Percentiles rank a stretch among this genome's conserved stretches.
These are phyloP conservation scores for Drosophila prostipennis DNA, from an alignment of 2,888 invertebrate genomes.

Conservation along the genomic window DNA sequence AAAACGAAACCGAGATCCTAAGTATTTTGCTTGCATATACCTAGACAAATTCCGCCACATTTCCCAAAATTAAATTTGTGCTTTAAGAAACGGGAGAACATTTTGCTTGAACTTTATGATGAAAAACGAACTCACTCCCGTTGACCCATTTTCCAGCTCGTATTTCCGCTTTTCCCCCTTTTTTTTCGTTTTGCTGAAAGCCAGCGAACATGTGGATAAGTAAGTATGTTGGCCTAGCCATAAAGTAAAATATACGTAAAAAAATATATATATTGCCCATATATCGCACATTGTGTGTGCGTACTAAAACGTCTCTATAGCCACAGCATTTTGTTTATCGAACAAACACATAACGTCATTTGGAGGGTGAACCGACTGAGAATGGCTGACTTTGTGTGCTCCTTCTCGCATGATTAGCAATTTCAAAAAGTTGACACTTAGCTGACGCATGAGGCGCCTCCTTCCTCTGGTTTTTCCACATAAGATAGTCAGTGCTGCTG, in stretches of 20 bases:
- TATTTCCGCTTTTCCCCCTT: constrained; percentile 13
- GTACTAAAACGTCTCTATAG: constrained; percentile 40
- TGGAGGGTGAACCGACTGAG: constrained; percentile 9
- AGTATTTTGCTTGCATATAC: not conserved
- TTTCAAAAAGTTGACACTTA: constrained; percentile 70
- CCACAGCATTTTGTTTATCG: constrained; percentile 58
- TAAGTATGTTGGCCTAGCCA: constrained; percentile 23
- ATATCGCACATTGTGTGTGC: constrained; percentile 9
- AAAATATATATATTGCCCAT: constrained; percentile 46
- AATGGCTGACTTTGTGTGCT: constrained; percentile 26
- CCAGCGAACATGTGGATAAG: constrained; percentile 14
- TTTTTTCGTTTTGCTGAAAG: not conserved
- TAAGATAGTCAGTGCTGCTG: constrained; percentile 8
- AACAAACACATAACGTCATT: constrained; percentile 58
- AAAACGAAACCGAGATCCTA: not conserved
- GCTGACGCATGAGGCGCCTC: constrained; percentile 65
- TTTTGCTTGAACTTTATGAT: constrained; percentile 16
- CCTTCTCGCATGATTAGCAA: constrained; percentile 64
- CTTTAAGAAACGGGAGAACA: constrained; percentile 1
- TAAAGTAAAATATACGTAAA: constrained; percentile 44
- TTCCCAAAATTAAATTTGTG: not conserved
- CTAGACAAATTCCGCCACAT: constrained; percentile 1
- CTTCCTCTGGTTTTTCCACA: not conserved
- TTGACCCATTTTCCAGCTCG: constrained; percentile 51
- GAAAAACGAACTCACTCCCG: constrained; percentile 12